Base-by-base conservation (phyloP, 2,888 invertebrate genomes). In the Scaptomyza polygonia region DNA sequence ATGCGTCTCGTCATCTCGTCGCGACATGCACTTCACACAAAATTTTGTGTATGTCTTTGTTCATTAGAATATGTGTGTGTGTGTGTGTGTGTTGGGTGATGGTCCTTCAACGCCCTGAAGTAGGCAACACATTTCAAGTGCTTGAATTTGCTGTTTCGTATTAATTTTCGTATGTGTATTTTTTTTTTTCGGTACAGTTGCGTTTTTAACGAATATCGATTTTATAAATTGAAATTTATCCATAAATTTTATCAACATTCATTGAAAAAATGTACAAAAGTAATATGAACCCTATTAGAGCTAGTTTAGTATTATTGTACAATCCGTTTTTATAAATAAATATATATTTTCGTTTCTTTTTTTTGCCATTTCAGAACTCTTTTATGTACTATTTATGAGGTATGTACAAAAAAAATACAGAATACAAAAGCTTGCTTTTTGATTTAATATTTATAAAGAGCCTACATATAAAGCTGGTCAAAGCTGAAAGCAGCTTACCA, bases 1-100 rank as follows among this genome's bases (percentile, higher is more conserved):
- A 87, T 79, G 56, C 76, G 88, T 71, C 83, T 58, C 87, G 87
- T 83, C 85, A 88, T 84, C 75, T 84, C 75, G 88, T 86, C 87
- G 85, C 85, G 88, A 84, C 88, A 86, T 67, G 79, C 59, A 84
- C 85, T 88, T 88, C 70, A 79, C 70, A 79, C 53, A 61, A 65
- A 16, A 64, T 61, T 67, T 70, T 81, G 63, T 72, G 36, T 11
- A 11, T 18, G 11, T 9, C 21, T 11, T 44, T 78, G 78, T 78
- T 86, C 81, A 81, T 88, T 79, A 77, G 77, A 81, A 86, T n/a
- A n/a, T n/a, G n/a, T n/a, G n/a, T n/a, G n/a, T n/a, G n/a, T n/a
- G n/a, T n/a, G n/a, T n/a, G n/a, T n/a, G n/a, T 76, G 78, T 70
- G 70, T 61, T 65, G 64, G 32, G 32, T 64, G 67, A 57, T 67